Base-by-base conservation (phyloP, 2,888 invertebrate genomes). In the Abscondita cerata region DNA sequence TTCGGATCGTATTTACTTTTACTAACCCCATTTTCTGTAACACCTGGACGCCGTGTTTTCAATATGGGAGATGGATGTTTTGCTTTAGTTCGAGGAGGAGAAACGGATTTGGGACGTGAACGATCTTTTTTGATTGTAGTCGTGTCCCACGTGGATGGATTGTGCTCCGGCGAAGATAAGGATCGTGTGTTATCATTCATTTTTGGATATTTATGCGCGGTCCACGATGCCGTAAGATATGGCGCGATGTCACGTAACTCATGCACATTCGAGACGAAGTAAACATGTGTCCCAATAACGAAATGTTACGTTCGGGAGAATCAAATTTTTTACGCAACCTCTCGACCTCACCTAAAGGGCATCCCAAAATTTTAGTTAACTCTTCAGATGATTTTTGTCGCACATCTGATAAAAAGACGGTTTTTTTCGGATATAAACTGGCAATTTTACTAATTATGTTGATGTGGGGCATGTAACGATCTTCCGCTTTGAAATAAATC, bases 381-480 rank as follows among this genome's bases (percentile, higher is more conserved):
- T 81, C 78, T 60, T 80, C 79, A 16, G 70, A 70, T 47, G 76
- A 78, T 34, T 66, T 62, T n/a, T 65, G 60, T 19, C 68, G 64
- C 4, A 69, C 68, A 12, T 72, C 70, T 11, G 68, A 65, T 6
- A 60, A 52, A 19, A 62, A 64, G 15, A 69, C 65, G 0, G 77
- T 76, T 60, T 76, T 80, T 71, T 75, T 76, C 8, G 74, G 71
- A 60, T 76, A 80, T 40, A 80, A 72, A 0, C 87, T 84, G 0
- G 93, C 93, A 56, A 92, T 86, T 81, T 94, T 93, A 70, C 93
- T 93, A 71, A 94, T 95, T n/a, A 94, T 88, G 72, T 94, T 93
- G 68, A 94, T 93, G 73, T 91, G 93, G 0, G 94, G 93, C 93
- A 94, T 93, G 66, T 88, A 88, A 11, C 92, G 85, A 74, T 92